Base-by-base conservation (phyloP, 2,797 vertebrate species). In the Pachyuromys duprasi region DNA sequence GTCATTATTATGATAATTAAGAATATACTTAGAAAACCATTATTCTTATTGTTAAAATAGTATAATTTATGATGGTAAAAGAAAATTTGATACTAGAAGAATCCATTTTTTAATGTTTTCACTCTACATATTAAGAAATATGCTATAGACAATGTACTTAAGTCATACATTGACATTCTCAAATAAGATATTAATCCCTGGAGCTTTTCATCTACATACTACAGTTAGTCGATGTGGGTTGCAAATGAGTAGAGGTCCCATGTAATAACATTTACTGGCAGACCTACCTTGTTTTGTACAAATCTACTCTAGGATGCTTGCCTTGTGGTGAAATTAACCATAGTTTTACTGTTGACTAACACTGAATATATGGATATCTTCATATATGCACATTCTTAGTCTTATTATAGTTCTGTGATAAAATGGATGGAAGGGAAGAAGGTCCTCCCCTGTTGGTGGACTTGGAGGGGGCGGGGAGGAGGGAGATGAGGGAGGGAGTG, bases 31-130 rank as follows among this genome's bases (percentile, higher is more conserved):
- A 70, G 65, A 26, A 57, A 72, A 36, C 92, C 7, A 63, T 93
- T 69, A 76, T 91, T 79, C 72, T 92, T 88, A 55, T 70, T 78
- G 5, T 45, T 95, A 84, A 83, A 22, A 62, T 57, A 63, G n/a
- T 84, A 0, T 0, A 45, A 67, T 90, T 49, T 84, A n/a, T n/a
- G 4, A 49, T 49, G 76, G 76, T 63, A 6, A 86, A n/a, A n/a
- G 33, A 90, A 93, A 76, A 57, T 18, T 49, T 12, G 17, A 60
- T 80, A 87, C 65, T 8, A 83, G 2, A 28, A 91, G 12, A 8
- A 89, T 7, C 3, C 15, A 75, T 39, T 62, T 81, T 65, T 62
- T 45, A 86, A 13, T n/a, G 33, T 76, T 4, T 63, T 9, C 0
- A 78, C 65, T 62, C 1, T 65, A 39, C 87, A 76, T 84, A 20